Evolutionary conservation across 2,797 vertebrate genomes (phyloP).

Genomic region (Sphaeramia orbicularis): DNA sequence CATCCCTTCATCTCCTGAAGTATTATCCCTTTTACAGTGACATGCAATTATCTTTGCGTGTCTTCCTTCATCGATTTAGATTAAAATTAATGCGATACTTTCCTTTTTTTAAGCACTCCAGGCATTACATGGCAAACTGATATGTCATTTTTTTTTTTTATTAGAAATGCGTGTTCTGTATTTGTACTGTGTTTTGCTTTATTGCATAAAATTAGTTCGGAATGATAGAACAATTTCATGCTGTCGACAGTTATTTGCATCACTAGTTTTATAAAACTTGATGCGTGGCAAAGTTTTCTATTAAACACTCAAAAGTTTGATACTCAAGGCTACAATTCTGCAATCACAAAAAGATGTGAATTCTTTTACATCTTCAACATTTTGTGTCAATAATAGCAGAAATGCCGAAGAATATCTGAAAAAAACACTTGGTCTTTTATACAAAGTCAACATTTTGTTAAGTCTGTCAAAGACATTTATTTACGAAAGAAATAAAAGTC

Average conservation of each 20-base stretch:
- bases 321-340: too few species aligned
- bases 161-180: too few species aligned
- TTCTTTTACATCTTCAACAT: too few species aligned
- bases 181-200: too few species aligned
- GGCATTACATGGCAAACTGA: background rate
- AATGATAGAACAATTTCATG: too few species aligned
- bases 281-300: too few species aligned
- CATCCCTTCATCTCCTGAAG: conserved; percentile 8
- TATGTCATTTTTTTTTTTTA: too few species aligned
- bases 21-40: conserved; percentile 30
- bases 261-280: too few species aligned
- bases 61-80: background rate
- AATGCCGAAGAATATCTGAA: background rate
- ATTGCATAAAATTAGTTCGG: too few species aligned
- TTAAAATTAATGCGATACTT: background rate
- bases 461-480: background rate
- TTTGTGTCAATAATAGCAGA: background rate
- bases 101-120: background rate
- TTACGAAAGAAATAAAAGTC: background rate
- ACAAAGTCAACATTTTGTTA: background rate
- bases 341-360: too few species aligned
- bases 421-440: background rate
- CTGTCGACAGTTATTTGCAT: too few species aligned
- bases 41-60: conserved; percentile 17
- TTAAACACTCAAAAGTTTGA: too few species aligned